Evolutionary conservation across 2,113 vertebrate genomes (phyloP).

Genomic region (Xerus inauris): DNA sequence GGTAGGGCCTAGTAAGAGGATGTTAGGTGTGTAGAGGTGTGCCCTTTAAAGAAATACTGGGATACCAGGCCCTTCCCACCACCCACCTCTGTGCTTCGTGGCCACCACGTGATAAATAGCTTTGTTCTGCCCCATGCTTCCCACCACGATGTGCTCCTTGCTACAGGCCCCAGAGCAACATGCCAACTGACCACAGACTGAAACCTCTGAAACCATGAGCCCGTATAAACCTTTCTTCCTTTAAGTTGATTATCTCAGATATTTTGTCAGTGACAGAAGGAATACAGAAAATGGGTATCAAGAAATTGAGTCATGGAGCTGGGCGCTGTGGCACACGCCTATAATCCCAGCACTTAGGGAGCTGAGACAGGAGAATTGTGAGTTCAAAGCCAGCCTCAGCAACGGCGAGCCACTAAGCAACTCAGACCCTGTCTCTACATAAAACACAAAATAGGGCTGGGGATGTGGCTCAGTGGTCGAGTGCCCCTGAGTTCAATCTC

Average conservation of each 20-base stretch:
- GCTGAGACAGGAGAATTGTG: too few species aligned
- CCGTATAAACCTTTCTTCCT: neutral
- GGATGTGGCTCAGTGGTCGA: too few species aligned
- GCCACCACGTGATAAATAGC: neutral
- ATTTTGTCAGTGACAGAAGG: neutral
- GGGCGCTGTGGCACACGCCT: too few species aligned
- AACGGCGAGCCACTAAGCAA: too few species aligned
- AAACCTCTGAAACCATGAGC: neutral
- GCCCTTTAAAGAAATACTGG: neutral
- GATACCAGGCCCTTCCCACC: too few species aligned
- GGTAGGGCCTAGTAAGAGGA: neutral
- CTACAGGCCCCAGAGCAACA: neutral
- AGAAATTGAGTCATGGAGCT: too few species aligned
- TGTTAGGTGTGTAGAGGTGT: neutral
- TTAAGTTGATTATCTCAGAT: neutral
- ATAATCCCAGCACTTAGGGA: too few species aligned
- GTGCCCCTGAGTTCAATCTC: too few species aligned
- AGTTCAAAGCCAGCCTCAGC: too few species aligned
- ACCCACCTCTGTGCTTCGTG: neutral
- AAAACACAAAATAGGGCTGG: too few species aligned
- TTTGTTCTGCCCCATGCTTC: neutral
- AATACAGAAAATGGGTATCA: neutral
- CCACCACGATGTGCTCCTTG: neutral
- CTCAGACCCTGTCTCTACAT: too few species aligned
- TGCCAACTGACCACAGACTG: neutral